phyloP scores from a whole-genome alignment of 1,140 invertebrate species.

The Acarapis woodi region DNA sequence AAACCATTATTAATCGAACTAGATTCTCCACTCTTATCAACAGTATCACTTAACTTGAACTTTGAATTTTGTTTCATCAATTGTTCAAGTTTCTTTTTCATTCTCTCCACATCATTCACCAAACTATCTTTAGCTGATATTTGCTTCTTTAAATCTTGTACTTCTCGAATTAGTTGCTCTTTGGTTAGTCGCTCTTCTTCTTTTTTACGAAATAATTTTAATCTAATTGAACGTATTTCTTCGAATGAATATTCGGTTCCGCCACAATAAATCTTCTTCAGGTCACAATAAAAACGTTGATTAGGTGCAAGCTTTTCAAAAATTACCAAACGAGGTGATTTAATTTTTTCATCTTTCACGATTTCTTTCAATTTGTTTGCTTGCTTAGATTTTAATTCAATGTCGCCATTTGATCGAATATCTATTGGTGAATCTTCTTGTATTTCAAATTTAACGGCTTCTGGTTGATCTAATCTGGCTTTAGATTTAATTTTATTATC shows the following conservation, averaged over 20 bases:
- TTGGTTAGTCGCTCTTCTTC: too few relatives aligned
- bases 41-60: too few relatives aligned
- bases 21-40: too few relatives aligned
- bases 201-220: not conserved
- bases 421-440: not conserved
- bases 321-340: not conserved
- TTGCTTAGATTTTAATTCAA: not conserved
- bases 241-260: not conserved
- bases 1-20: too few relatives aligned
- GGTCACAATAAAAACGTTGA: not conserved
- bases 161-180: too few relatives aligned
- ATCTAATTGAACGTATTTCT: not conserved
- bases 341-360: not conserved
- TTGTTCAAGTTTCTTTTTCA: too few relatives aligned
- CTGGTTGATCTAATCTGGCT: not conserved
- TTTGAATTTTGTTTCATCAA: too few relatives aligned
- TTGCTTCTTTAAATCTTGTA: too few relatives aligned
- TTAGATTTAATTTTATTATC: not conserved
- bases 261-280: not conserved
- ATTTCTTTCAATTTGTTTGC: not conserved
- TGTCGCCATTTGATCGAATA: not conserved
- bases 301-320: not conserved
- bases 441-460: not conserved
- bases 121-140: too few relatives aligned
- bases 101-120: too few relatives aligned